These are phyloP conservation scores for Colletes gigas DNA, from an alignment of 1,140 invertebrate species.

Conservation along the genomic window DNA sequence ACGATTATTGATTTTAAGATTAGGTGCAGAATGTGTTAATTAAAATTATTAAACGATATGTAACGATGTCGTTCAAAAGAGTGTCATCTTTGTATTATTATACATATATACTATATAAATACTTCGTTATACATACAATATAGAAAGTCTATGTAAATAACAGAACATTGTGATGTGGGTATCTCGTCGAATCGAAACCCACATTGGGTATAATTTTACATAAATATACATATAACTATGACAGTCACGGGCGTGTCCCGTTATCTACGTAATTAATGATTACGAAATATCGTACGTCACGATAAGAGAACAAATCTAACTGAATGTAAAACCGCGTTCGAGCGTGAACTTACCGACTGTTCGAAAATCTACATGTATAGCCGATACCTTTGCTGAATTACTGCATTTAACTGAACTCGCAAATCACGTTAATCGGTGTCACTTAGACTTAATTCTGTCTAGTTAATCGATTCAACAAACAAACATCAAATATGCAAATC, in stretches of 20 bases:
- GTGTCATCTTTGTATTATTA: conserved; percentile 12
- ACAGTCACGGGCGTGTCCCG: neutral
- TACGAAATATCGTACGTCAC: conserved; percentile 19
- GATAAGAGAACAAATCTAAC: conserved; percentile 20
- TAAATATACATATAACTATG: conserved; percentile 15
- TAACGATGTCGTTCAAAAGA: conserved; percentile 4
- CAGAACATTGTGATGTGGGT: conserved; percentile 37
- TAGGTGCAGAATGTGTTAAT: conserved; percentile 21
- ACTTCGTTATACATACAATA: neutral
- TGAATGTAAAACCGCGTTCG: conserved; percentile 18
- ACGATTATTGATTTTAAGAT: conserved; percentile 21
- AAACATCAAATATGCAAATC: neutral
- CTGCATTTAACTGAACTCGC: conserved; percentile 29
- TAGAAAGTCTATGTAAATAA: conserved; percentile 52
- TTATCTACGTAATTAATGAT: conserved; percentile 13
- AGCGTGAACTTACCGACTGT: neutral
- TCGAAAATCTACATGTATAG: neutral
- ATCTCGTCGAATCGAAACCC: conserved; percentile 38
- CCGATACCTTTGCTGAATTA: conserved; percentile 6
- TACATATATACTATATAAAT: conserved; percentile 28
- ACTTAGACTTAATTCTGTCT: conserved; percentile 37
- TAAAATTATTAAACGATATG: conserved; percentile 21
- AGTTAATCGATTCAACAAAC: conserved; percentile 16
- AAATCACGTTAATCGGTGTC: conserved; percentile 28
- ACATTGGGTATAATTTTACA: conserved; percentile 55